Percentiles rank a stretch among this genome's conserved stretches.
phyloP scores from a whole-genome alignment of 2,113 vertebrate genomes.

The Lamprologus speciosus region DNA sequence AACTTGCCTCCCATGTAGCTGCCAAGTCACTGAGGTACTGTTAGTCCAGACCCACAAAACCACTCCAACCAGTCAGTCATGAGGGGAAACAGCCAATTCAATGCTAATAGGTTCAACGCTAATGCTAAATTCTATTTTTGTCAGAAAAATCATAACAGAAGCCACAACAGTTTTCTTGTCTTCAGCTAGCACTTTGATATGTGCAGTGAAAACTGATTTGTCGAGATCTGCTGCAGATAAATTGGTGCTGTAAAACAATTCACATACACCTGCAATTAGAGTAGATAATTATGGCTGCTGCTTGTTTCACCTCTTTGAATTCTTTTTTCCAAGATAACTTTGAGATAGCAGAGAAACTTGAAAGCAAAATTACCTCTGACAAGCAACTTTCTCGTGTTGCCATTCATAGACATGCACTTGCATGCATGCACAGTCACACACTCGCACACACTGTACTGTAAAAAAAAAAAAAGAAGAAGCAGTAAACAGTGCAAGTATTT shows the following conservation, averaged over 20 bases:
- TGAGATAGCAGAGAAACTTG: not conserved
- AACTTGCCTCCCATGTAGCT: not conserved
- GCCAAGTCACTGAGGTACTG: slow-evolving; percentile 3
- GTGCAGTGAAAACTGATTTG: not conserved
- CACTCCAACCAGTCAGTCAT: slow-evolving; percentile 5
- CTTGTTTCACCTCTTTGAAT: not conserved
- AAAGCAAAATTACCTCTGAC: not conserved
- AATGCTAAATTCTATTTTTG: not conserved
- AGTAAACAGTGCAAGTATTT: slow-evolving; percentile 2
- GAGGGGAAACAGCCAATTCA: not conserved
- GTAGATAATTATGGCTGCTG: not conserved
- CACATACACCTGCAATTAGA: not conserved
- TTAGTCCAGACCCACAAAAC: not conserved
- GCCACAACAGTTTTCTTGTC: not conserved
- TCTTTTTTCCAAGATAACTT: not conserved
- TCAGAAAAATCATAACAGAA: not conserved
- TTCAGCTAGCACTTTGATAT: not conserved
- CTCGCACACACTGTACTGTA: not conserved
- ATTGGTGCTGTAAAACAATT: not conserved
- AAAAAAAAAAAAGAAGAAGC: not conserved
- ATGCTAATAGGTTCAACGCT: not conserved
- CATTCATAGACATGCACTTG: not conserved
- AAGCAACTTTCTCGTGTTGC: not conserved
- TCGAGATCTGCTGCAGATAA: not conserved
- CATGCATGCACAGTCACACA: not conserved